Evolutionary conservation across 1,140 invertebrate genomes (phyloP).

Genomic region (Laodelphax striatellus): DNA sequence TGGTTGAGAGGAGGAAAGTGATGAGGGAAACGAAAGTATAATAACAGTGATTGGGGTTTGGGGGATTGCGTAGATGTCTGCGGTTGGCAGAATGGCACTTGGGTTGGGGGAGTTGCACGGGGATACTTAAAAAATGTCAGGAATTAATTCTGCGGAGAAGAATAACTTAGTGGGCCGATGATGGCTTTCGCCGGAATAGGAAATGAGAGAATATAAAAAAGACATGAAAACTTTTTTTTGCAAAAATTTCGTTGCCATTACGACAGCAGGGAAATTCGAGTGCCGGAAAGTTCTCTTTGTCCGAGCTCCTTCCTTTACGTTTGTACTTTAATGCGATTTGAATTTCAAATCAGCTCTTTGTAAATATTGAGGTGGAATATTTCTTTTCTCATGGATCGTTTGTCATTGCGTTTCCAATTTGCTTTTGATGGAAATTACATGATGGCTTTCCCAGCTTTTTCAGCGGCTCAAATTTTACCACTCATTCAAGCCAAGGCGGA

Average conservation of each 20-base stretch:
- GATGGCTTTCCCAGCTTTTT: too few species aligned
- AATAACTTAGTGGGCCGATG: slow-evolving; percentile 5
- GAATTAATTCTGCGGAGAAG: background rate
- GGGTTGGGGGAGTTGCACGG: background rate
- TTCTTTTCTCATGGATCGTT: background rate
- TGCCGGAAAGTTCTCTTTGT: background rate
- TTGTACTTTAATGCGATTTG: slow-evolving; percentile 2
- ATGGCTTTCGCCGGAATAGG: slow-evolving; percentile 1
- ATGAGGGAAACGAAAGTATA: background rate
- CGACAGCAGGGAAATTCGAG: background rate
- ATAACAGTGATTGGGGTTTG: background rate
- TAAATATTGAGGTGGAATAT: slow-evolving; percentile 5
- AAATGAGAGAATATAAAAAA: background rate
- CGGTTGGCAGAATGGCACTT: background rate
- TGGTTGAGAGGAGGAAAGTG: background rate
- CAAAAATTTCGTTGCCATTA: background rate
- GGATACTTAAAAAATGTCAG: slow-evolving; percentile 5
- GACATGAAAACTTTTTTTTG: slow-evolving; percentile 9
- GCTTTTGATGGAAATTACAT: too few species aligned
- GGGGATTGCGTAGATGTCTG: background rate
- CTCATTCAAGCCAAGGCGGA: too few species aligned
- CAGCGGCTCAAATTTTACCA: too few species aligned
- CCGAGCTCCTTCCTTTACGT: slow-evolving; percentile 4
- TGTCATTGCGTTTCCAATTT: background rate
- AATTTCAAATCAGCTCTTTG: slow-evolving; percentile 3